phyloP scores from a whole-genome alignment of 2,888 invertebrate genomes.

The Stenchaetothrips biformis region DNA sequence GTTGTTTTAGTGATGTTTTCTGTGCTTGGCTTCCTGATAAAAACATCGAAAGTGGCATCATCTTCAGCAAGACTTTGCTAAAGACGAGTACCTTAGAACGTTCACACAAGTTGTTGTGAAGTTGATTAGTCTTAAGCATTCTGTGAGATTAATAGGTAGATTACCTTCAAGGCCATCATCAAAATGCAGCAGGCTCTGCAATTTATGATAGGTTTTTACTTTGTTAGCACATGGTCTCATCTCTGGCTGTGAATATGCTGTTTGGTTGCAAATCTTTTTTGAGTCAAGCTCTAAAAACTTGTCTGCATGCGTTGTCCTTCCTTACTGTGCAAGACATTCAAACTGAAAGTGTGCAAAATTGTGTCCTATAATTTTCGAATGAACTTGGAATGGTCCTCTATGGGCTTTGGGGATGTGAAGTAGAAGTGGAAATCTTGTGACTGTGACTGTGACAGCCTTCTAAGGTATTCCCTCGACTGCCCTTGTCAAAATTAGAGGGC shows the following conservation, averaged over 20 bases:
- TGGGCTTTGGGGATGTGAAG: too few relatives aligned
- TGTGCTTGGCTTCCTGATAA: too few relatives aligned
- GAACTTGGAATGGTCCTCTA: too few relatives aligned
- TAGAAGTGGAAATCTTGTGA: too few relatives aligned
- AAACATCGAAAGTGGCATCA: too few relatives aligned
- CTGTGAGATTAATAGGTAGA: conserved; percentile 21
- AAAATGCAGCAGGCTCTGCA: conserved; percentile 10
- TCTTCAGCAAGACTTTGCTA: too few relatives aligned
- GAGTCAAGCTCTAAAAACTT: neutral
- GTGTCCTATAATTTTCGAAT: too few relatives aligned
- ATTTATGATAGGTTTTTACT: neutral
- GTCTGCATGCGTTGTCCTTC: neutral
- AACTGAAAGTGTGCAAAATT: neutral
- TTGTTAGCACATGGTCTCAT: neutral
- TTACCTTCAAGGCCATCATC: neutral
- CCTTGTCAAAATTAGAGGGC: too few relatives aligned
- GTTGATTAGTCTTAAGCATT: conserved; percentile 10
- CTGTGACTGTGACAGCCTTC: too few relatives aligned
- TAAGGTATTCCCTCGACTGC: too few relatives aligned
- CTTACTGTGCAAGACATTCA: neutral
- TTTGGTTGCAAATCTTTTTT: neutral
- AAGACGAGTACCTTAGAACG: too few relatives aligned
- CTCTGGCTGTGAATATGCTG: conserved; percentile 22
- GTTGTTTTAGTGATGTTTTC: too few relatives aligned
- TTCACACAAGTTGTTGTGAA: neutral